Base-by-base conservation (phyloP, 2,888 invertebrate genomes). In the Mythimna pallens region DNA sequence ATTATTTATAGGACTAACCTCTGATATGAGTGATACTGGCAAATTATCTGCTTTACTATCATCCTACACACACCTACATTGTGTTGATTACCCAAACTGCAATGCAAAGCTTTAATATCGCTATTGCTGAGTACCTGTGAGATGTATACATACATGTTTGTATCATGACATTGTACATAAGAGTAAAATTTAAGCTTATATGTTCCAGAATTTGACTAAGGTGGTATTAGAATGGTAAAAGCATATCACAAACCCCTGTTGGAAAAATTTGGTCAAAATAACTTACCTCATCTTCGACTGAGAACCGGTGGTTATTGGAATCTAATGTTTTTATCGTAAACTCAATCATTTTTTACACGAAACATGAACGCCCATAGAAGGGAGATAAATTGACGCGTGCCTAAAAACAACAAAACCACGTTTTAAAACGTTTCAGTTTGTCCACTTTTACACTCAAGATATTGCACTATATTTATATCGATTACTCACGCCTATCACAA, bases 321-420 rank as follows among this genome's bases (percentile, higher is more conserved):
- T 99, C 99, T 91, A 99, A 97, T 78, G 99, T 99, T 95, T 98
- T 99, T 87, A 99, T 98, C 86, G 98, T 99, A 88, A 99, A 96
- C 88, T 98, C 97, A 96, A 99, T 98, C 98, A 98, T 98, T 90
- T 93, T 97, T 86, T 70, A 80, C 86, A 88, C 82, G 86, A 88
- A 87, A 89, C 87, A 88, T 87, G 80, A 83, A 87, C 87, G 85
- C 87, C 87, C 84, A 73, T 85, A 70, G 65, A 85, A 84, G 79
- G 81, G 82, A 86, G 83, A 86, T 83, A 87, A 85, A 81, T 86
- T 85, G 84, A 89, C 86, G 88, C 89, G 89, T 86, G 85, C 87
- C 87, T 86, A 83, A 82, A 88, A 81, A 70, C 79, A 78, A 83
- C 63, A 85, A 86, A 83, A 79, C 63, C 80, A 82, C 81, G 79